A percentile compares a stretch with the other conserved stretches of the same genome.
phyloP scores from a whole-genome alignment of 2,888 invertebrate genomes.

The Criorhina ranunculi region DNA sequence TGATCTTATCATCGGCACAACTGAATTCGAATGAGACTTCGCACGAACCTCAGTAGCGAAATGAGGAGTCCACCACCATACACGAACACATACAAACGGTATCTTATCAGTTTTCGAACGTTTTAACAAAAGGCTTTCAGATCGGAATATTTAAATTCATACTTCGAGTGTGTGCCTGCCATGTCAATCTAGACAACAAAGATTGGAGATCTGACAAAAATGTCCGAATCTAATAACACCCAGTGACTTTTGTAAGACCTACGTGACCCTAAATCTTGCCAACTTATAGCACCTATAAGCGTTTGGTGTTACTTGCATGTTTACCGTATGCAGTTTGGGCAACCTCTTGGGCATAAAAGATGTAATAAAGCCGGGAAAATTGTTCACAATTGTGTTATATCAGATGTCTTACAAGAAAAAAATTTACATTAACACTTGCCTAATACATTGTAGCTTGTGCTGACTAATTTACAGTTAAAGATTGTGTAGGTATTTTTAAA shows the following conservation, averaged over 20 bases:
- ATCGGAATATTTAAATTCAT: slow-evolving; percentile 52
- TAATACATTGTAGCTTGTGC: slow-evolving; percentile 24
- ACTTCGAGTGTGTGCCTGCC: slow-evolving; percentile 14
- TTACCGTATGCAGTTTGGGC: slow-evolving; percentile 20
- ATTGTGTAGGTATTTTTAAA: slow-evolving; percentile 10
- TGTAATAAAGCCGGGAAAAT: slow-evolving; percentile 46
- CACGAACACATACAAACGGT: neutral
- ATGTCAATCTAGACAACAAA: slow-evolving; percentile 31
- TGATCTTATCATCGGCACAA: slow-evolving; percentile 55
- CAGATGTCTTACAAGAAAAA: slow-evolving; percentile 56
- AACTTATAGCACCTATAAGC: slow-evolving; percentile 57
- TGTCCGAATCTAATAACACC: slow-evolving; percentile 73
- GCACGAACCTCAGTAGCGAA: slow-evolving; percentile 9
- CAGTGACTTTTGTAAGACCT: slow-evolving; percentile 69
- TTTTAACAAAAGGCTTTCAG: slow-evolving; percentile 43
- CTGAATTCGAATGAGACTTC: slow-evolving; percentile 63
- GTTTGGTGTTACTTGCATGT: slow-evolving; percentile 1
- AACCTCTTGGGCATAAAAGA: slow-evolving; percentile 25
- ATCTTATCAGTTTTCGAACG: slow-evolving; percentile 44
- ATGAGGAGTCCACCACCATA: neutral
- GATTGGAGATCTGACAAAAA: slow-evolving; percentile 65
- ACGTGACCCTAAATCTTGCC: slow-evolving; percentile 69
- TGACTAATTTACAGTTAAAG: slow-evolving; percentile 40
- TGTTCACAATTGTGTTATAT: slow-evolving; percentile 54
- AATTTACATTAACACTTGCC: slow-evolving; percentile 41